Conservation (phyloP, 2,888 invertebrate species). For the Drosophila suboccidentalis region DNA sequence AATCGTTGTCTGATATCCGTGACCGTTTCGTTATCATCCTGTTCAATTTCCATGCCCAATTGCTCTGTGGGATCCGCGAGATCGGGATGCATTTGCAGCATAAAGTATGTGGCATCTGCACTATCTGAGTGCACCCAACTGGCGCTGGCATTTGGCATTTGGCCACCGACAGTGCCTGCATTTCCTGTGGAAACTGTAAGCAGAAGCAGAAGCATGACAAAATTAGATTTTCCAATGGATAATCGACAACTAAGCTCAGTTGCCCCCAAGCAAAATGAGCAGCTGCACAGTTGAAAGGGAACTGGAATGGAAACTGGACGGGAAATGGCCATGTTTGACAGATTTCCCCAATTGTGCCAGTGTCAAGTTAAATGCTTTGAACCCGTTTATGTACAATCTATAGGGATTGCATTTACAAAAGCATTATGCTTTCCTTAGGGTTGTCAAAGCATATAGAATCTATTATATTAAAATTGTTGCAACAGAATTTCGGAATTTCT, state of each 20-base stretch:
- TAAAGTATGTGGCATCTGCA: constrained; percentile 87
- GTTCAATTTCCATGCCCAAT: constrained; percentile 91
- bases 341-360: constrained; percentile 64
- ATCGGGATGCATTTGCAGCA: constrained; percentile 91
- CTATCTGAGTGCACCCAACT: constrained; percentile 84
- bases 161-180: constrained; percentile 2
- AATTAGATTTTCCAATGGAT: constrained; percentile 15
- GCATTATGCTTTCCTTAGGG: neutral
- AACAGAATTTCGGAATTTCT: too few relatives aligned
- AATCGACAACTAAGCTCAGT: constrained; percentile 24
- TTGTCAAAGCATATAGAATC: too few relatives aligned
- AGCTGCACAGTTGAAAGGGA: neutral
- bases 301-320: neutral
- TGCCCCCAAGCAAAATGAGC: constrained; percentile 5
- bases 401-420: neutral
- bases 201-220: constrained; percentile 9
- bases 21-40: constrained; percentile 91
- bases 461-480: too few relatives aligned
- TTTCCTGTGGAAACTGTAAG: constrained; percentile 55
- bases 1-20: constrained; percentile 91
- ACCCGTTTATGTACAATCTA: neutral
- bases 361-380: constrained; percentile 42
- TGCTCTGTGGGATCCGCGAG: constrained; percentile 91
- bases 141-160: constrained; percentile 31
- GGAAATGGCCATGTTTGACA: constrained; percentile 51